Percentiles rank a stretch among this genome's conserved stretches.
Evolutionary conservation across 2,113 vertebrate genomes (phyloP).

Genomic region (Heterochromis multidens): DNA sequence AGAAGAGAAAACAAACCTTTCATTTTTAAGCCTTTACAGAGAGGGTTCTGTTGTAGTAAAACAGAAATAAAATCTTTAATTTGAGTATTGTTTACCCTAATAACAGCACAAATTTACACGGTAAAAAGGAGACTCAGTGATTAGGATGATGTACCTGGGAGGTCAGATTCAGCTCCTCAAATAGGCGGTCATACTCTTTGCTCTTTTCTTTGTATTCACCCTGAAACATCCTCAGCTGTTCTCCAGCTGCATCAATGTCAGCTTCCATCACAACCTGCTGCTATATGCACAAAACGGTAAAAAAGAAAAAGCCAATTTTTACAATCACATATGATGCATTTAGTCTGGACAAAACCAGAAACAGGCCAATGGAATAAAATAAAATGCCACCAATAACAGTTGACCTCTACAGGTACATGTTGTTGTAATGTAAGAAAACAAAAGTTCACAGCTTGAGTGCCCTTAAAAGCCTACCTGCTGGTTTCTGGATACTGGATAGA

Average conservation of each 20-base stretch:
- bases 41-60: neutral
- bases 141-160: constrained; percentile 81
- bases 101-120: neutral
- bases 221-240: constrained; percentile 94
- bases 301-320: neutral
- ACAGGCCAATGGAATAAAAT: too few relatives aligned
- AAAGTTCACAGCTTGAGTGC: neutral
- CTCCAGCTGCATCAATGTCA: constrained; percentile 91
- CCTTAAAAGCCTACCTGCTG: constrained; percentile 81
- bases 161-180: constrained; percentile 92
- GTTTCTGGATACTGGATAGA: constrained; percentile 92
- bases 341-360: neutral
- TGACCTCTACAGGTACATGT: too few relatives aligned
- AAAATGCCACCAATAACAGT: neutral
- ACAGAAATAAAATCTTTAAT: neutral
- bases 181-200: constrained; percentile 91
- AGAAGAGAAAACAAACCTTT: neutral
- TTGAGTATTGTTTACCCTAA: neutral
- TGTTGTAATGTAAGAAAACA: neutral
- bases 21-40: neutral
- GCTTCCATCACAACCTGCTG: constrained; percentile 94
- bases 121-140: neutral
- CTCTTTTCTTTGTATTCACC: constrained; percentile 95
- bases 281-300: constrained; percentile 38
- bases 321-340: neutral